Conservation (phyloP, 2,888 invertebrate genomes). For the Omphaloscelis lunosa region DNA sequence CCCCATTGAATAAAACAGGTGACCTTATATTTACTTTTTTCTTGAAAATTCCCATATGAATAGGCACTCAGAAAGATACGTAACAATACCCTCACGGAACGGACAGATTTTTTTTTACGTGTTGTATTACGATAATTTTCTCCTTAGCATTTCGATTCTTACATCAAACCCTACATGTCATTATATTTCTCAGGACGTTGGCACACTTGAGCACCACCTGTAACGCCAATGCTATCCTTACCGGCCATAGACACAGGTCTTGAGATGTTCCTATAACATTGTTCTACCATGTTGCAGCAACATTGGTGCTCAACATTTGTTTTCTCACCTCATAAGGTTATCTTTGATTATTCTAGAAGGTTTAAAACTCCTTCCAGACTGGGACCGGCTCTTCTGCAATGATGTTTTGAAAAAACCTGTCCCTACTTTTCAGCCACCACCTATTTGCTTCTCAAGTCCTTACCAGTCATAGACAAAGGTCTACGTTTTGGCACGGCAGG, state of each 20-base stretch:
- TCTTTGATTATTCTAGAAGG: not conserved
- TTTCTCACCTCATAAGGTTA: not conserved
- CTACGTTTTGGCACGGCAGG: slow-evolving; percentile 89
- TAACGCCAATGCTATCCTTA: not conserved
- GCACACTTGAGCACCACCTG: not conserved
- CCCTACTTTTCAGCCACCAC: not conserved
- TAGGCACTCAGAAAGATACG: too few relatives aligned
- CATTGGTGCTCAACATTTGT: not conserved
- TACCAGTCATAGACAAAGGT: slow-evolving; percentile 92
- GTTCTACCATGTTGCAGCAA: too few relatives aligned
- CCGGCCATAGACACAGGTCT: not conserved
- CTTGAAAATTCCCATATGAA: too few relatives aligned
- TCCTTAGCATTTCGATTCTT: not conserved
- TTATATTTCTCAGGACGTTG: not conserved
- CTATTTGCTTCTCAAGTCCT: slow-evolving; percentile 56
- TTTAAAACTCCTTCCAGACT: not conserved
- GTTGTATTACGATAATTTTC: not conserved
- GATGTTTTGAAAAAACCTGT: not conserved
- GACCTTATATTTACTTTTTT: too few relatives aligned
- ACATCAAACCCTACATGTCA: not conserved
- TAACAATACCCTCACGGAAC: too few relatives aligned
- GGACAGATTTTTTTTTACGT: too few relatives aligned
- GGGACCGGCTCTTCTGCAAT: not conserved
- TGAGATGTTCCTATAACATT: not conserved
- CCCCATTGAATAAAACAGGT: too few relatives aligned